A percentile compares a stretch with the other conserved stretches of the same genome.
These are phyloP conservation scores for Chloroclysta siterata DNA, from an alignment of 2,888 invertebrate species.

Conservation along the genomic window DNA sequence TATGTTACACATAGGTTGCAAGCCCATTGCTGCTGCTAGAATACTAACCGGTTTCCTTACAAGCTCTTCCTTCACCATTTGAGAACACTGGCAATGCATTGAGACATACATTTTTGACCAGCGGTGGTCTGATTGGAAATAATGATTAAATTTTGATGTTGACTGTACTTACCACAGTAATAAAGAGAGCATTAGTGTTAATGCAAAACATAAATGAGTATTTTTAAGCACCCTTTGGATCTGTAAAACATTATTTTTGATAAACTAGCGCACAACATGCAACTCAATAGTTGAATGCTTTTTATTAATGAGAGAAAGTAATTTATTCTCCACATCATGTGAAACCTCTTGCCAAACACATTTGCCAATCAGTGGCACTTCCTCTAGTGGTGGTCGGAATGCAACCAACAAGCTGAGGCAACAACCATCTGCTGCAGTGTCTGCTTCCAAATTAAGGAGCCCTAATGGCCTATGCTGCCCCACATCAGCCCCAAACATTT, in stretches of 20 bases:
- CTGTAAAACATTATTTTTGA: background rate
- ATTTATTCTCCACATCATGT: conserved; percentile 87
- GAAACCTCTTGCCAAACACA: conserved; percentile 95
- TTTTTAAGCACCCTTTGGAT: conserved; percentile 34
- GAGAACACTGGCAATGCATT: too few relatives aligned
- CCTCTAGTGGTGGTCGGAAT: conserved; percentile 93
- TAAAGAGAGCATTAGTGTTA: conserved; percentile 31
- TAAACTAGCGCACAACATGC: conserved; percentile 90
- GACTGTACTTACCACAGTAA: background rate
- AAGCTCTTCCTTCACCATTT: too few relatives aligned
- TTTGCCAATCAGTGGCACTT: conserved; percentile 93
- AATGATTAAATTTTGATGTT: background rate
- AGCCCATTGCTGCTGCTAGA: too few relatives aligned
- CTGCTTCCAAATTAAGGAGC: conserved; percentile 90
- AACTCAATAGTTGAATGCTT: conserved; percentile 92
- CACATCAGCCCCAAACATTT: conserved; percentile 94
- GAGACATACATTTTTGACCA: too few relatives aligned
- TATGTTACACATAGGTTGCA: too few relatives aligned
- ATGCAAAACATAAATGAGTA: conserved; percentile 25
- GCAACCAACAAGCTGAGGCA: conserved; percentile 93
- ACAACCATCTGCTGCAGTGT: conserved; percentile 88
- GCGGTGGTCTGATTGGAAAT: too few relatives aligned
- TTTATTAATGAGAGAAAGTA: conserved; percentile 87
- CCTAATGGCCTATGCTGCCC: conserved; percentile 94
- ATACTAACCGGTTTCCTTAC: too few relatives aligned